phyloP scores from a whole-genome alignment of 2,888 invertebrate species.

The Amphipoea oculea region DNA sequence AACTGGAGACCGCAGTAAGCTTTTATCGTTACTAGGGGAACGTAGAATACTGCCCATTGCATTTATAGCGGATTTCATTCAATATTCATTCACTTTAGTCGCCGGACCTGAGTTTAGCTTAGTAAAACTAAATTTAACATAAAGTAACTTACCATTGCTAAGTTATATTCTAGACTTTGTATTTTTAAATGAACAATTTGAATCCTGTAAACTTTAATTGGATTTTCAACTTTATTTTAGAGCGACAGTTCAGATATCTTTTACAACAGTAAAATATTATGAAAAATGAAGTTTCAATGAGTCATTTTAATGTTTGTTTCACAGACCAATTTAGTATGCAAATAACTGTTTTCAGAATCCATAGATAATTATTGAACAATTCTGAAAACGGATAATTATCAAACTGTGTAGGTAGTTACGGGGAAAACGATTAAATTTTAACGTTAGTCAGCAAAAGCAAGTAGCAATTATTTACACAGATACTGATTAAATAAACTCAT shows the following conservation, averaged over 20 bases:
- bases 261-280: neutral
- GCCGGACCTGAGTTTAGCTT: neutral
- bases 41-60: neutral
- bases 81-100: neutral
- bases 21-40: constrained; percentile 22
- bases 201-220: neutral
- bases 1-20: constrained; percentile 15
- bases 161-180: neutral
- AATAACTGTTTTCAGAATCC: constrained; percentile 8
- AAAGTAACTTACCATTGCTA: neutral
- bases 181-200: neutral
- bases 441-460: neutral
- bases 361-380: neutral
- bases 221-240: neutral
- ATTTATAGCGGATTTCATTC: constrained; percentile 1
- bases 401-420: neutral
- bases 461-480: no score
- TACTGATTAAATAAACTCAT: neutral
- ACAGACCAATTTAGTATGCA: neutral
- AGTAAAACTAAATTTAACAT: neutral
- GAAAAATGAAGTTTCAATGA: neutral
- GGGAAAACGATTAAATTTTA: neutral
- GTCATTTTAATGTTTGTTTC: neutral
- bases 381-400: constrained; percentile 6
- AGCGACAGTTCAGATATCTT: neutral